These are phyloP conservation scores for Pagetopsis macropterus DNA, from an alignment of 2,797 vertebrate genomes.

Conservation along the genomic window DNA sequence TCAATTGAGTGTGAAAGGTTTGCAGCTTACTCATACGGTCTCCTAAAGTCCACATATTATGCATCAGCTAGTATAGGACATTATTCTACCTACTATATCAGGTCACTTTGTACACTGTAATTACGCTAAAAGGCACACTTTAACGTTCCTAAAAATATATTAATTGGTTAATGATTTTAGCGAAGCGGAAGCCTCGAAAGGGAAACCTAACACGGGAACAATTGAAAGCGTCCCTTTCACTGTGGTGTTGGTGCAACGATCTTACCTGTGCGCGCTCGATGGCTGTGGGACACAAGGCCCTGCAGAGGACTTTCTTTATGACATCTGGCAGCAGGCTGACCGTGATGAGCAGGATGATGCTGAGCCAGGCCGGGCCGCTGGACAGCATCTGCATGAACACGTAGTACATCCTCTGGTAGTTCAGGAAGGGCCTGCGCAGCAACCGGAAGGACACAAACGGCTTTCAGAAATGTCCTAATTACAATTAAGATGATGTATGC, in stretches of 20 bases:
- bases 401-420: constrained; percentile 99
- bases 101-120: constrained; percentile 10
- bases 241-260: not conserved
- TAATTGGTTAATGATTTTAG: constrained; percentile 53
- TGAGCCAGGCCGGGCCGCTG: constrained; percentile 95
- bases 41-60: constrained; percentile 24
- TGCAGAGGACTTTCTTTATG: constrained; percentile 94
- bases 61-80: constrained; percentile 7
- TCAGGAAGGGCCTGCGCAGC: constrained; percentile 93
- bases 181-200: constrained; percentile 14
- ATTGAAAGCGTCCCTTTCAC: not conserved
- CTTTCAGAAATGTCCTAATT: not conserved
- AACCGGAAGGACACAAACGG: not conserved
- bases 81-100: constrained; percentile 2
- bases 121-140: not conserved
- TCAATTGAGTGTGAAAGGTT: constrained; percentile 45
- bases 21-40: constrained; percentile 10
- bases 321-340: constrained; percentile 96
- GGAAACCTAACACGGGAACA: not conserved
- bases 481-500: not conserved
- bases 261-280: constrained; percentile 94
- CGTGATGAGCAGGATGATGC: constrained; percentile 92
- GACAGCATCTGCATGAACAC: constrained; percentile 99
- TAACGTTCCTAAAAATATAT: not conserved
- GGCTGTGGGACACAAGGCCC: constrained; percentile 92